These are phyloP conservation scores for Oscheius sp. DNA, from an alignment of 2,888 invertebrate species.

Conservation along the genomic window DNA sequence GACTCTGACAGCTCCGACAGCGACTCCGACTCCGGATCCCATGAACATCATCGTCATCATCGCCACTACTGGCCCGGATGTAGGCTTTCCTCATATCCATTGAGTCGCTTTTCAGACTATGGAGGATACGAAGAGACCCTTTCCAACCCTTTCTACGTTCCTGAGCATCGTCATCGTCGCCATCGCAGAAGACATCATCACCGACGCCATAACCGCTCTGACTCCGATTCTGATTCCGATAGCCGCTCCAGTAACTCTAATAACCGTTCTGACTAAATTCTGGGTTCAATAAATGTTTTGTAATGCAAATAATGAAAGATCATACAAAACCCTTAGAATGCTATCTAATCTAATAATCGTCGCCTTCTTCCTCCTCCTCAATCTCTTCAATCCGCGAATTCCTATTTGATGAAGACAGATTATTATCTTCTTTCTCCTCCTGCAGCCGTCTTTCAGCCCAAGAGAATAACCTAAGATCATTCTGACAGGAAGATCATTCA, in stretches of 20 bases:
- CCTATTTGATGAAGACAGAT: neutral
- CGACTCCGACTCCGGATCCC: neutral
- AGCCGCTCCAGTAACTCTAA: neutral
- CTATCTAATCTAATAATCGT: neutral
- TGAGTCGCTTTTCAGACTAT: neutral
- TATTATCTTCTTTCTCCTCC: constrained; percentile 17
- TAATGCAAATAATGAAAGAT: neutral
- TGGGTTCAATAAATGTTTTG: neutral
- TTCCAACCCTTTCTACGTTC: constrained; percentile 15
- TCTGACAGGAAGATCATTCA: no score
- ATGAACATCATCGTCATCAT: neutral
- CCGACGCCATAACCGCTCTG: neutral
- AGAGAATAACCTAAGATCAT: constrained; percentile 7
- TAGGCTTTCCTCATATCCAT: neutral
- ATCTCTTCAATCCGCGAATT: constrained; percentile 24
- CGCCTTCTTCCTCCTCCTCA: constrained; percentile 25
- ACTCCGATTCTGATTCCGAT: neutral
- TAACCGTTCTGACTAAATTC: neutral
- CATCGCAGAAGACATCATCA: neutral
- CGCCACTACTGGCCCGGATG: neutral
- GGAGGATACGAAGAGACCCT: neutral
- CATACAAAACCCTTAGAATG: constrained; percentile 8
- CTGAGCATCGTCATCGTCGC: neutral
- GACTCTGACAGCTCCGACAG: neutral
- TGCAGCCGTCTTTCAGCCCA: constrained; percentile 16